Percentiles rank a stretch among this genome's conserved stretches.
These are phyloP conservation scores for Onychomys arenicola DNA, from an alignment of 2,797 vertebrate genomes.

Conservation along the genomic window DNA sequence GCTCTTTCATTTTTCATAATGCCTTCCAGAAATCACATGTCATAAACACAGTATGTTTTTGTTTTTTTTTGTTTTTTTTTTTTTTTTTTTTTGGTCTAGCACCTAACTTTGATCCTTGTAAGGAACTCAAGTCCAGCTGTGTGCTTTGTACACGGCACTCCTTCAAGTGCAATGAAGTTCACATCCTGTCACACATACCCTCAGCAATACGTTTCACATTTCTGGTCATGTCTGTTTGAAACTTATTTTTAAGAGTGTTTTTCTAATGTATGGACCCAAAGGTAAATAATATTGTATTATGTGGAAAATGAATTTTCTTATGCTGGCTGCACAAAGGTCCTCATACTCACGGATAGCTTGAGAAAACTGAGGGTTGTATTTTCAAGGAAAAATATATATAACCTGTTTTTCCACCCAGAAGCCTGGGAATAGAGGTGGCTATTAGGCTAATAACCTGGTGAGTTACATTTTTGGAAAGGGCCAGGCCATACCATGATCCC, in stretches of 20 bases:
- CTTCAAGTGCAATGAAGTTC: not conserved
- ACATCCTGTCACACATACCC: not conserved
- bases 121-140: not conserved
- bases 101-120: not conserved
- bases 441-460: not conserved
- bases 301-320: not conserved
- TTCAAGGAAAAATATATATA: not conserved
- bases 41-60: not conserved
- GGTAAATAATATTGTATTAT: not conserved
- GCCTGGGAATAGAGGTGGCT: not conserved
- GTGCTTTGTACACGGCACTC: not conserved
- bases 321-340: not conserved
- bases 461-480: not conserved
- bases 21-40: conserved; percentile 18
- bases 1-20: conserved; percentile 21
- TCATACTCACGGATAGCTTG: not conserved
- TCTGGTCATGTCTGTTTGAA: not conserved
- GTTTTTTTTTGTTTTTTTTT: too few species aligned
- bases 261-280: not conserved
- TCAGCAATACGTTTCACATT: not conserved
- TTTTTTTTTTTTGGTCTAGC: not conserved
- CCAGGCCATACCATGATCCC: not conserved
- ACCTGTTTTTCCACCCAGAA: not conserved
- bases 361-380: not conserved
- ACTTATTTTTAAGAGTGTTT: not conserved